A percentile compares a stretch with the other conserved stretches of the same genome.
phyloP scores from a whole-genome alignment of 2,113 vertebrate species.

The Osmerus eperlanus region DNA sequence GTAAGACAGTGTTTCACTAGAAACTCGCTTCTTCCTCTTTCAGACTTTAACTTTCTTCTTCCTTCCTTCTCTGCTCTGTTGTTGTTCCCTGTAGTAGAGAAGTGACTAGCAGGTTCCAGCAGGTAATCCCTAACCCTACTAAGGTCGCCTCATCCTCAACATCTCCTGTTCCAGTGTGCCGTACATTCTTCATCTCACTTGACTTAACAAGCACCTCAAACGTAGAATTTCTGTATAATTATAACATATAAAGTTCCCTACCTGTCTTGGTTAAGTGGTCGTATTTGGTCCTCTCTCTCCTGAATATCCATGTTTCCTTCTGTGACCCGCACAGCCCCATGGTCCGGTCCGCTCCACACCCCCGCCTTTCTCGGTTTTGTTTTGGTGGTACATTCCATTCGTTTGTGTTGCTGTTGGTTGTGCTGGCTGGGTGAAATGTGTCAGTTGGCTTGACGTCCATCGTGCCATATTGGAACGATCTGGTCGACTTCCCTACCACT shows the following conservation, averaged over 20 bases:
- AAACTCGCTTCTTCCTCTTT: slow-evolving; percentile 45
- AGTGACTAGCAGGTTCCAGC: slow-evolving; percentile 95
- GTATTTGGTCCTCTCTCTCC: slow-evolving; percentile 52
- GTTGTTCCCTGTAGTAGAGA: slow-evolving; percentile 95
- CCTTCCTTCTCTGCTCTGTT: slow-evolving; percentile 81
- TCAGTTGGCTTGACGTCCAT: slow-evolving; percentile 47
- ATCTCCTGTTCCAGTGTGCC: slow-evolving; percentile 72
- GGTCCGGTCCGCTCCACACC: slow-evolving; percentile 56
- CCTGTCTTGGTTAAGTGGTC: slow-evolving; percentile 48
- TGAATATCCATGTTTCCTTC: slow-evolving; percentile 54
- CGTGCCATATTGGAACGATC: not conserved
- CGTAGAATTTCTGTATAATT: slow-evolving; percentile 20
- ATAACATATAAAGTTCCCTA: slow-evolving; percentile 32
- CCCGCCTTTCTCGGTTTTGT: slow-evolving; percentile 74
- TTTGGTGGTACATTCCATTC: slow-evolving; percentile 85
- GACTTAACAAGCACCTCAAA: slow-evolving; percentile 77
- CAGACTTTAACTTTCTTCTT: slow-evolving; percentile 89
- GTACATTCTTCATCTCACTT: slow-evolving; percentile 73
- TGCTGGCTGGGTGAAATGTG: slow-evolving; percentile 53
- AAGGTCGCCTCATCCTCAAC: slow-evolving; percentile 82
- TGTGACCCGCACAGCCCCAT: slow-evolving; percentile 72
- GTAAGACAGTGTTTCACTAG: not conserved
- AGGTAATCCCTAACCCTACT: slow-evolving; percentile 87
- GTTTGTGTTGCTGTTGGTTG: slow-evolving; percentile 77
- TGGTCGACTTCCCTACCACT: slow-evolving; percentile 15